Conservation (phyloP, 2,888 invertebrate species). For the Opisthograptis luteolata region DNA sequence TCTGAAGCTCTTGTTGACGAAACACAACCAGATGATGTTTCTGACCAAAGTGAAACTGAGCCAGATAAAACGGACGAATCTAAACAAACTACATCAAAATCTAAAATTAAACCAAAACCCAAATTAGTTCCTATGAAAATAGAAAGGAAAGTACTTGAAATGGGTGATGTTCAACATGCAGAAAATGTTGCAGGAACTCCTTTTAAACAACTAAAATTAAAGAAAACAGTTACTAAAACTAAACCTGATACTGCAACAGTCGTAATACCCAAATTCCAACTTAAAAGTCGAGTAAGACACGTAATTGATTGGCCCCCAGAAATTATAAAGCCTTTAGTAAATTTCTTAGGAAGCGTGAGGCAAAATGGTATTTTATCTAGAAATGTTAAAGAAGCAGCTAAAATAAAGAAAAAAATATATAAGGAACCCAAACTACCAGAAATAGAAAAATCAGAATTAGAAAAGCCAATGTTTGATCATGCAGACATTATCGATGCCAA, state of each 20-base stretch:
- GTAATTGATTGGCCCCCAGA: constrained; percentile 86
- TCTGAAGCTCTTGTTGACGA: not conserved
- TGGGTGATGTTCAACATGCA: constrained; percentile 86
- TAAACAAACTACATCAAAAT: constrained; percentile 27
- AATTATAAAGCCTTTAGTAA: constrained; percentile 77
- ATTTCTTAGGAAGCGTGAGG: constrained; percentile 81
- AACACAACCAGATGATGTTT: constrained; percentile 1
- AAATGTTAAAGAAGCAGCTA: constrained; percentile 88
- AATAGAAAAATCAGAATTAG: constrained; percentile 81
- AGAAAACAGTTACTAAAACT: constrained; percentile 81
- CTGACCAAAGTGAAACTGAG: not conserved
- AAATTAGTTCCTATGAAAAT: constrained; percentile 84
- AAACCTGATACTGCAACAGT: constrained; percentile 71
- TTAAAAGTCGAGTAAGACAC: constrained; percentile 88
- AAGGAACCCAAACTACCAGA: constrained; percentile 84
- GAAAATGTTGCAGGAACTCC: constrained; percentile 85
- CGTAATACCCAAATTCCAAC: constrained; percentile 86
- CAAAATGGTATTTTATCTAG: constrained; percentile 88
- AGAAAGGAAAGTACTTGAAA: constrained; percentile 85
- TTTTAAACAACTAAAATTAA: constrained; percentile 88
- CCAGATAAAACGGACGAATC: not conserved
- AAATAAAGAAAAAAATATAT: constrained; percentile 84
- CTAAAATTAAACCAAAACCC: constrained; percentile 52
- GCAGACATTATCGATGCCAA: constrained; percentile 73
- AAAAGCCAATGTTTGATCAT: constrained; percentile 81